Evolutionary conservation across 1,140 invertebrate genomes (phyloP), one percentile per base, ranked within the genome.

Genomic region (Dicyema japonicum): DNA sequence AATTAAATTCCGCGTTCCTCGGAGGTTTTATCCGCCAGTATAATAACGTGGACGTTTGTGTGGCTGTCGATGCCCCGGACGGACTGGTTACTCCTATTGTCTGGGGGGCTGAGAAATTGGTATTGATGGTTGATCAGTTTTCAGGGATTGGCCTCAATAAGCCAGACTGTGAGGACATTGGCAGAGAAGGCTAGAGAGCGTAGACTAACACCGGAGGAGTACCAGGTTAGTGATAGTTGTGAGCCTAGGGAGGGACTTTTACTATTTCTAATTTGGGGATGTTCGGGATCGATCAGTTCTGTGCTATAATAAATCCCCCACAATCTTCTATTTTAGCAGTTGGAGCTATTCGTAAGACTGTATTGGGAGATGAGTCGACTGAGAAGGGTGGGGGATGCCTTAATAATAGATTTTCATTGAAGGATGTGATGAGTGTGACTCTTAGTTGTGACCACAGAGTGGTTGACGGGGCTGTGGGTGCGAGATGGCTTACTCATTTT

Each of bases 81-180:
- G 88, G 88, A 5, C 57, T 99, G 4, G 88, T 97, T 22, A 97
- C 88, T 2, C 88, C 88, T 1, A 97, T 97, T 37, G 63, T 97
- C 7, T 80, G 78, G 46, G 62, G 65, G 39, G 82, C 78, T 2
- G 75, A 97, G 42, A 61, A 60, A 24, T 82, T 85, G 47, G 55
- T 54, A 39, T 30, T 32, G 29, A 7, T 13, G 5, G 14, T 23
- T 17, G 28, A 5, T 17, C 17, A 17, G 18, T 30, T 37, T 42
- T 18, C 34, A 54, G 51, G 82, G 85, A 12, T 56, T 94, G 24
- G 56, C 67, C 21, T 62, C 72, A 39, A 90, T 94, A 34, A 74
- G 68, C 29, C 60, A 59, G 35, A 66, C 70, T 36, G 65, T 88
- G 1, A 72, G 72, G 45, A 54, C 57, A 9, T 33, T 99, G 29